A percentile compares a stretch with the other conserved stretches of the same genome.
phyloP scores from a whole-genome alignment of 2,888 invertebrate genomes.

The Ligdia adustata region DNA sequence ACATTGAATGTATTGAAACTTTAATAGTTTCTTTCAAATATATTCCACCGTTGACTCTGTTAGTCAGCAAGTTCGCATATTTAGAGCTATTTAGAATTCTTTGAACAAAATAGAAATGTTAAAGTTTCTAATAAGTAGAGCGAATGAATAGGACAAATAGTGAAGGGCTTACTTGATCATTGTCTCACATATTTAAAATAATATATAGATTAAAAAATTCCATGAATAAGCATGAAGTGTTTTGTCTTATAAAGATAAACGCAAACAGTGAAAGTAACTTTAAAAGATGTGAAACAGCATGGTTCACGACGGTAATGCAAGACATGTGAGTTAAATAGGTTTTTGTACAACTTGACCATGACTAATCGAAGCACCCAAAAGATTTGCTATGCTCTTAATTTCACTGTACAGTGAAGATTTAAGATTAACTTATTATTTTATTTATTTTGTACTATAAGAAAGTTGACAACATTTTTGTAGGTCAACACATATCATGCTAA shows the following conservation, averaged over 20 bases:
- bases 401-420: too few relatives aligned
- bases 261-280: constrained; percentile 31
- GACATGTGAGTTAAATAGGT: too few relatives aligned
- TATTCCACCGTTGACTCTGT: constrained; percentile 9
- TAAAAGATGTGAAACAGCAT: constrained; percentile 5
- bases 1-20: constrained; percentile 19
- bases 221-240: constrained; percentile 9
- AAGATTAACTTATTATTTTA: too few relatives aligned
- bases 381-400: too few relatives aligned
- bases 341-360: too few relatives aligned
- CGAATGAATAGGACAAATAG: constrained; percentile 15
- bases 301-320: too few relatives aligned
- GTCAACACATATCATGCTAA: neutral
- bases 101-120: constrained; percentile 15
- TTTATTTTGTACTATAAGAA: too few relatives aligned
- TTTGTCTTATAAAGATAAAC: constrained; percentile 17
- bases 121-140: constrained; percentile 16
- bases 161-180: constrained; percentile 24
- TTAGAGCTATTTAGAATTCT: constrained; percentile 7
- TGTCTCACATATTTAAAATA: too few relatives aligned
- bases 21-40: constrained; percentile 16
- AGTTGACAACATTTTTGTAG: too few relatives aligned
- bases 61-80: constrained; percentile 16
- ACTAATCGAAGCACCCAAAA: too few relatives aligned
- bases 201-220: too few relatives aligned